Percentiles rank a stretch among this genome's conserved stretches.
Conservation (phyloP, 2,888 invertebrate species). For the Oligia strigilis region DNA sequence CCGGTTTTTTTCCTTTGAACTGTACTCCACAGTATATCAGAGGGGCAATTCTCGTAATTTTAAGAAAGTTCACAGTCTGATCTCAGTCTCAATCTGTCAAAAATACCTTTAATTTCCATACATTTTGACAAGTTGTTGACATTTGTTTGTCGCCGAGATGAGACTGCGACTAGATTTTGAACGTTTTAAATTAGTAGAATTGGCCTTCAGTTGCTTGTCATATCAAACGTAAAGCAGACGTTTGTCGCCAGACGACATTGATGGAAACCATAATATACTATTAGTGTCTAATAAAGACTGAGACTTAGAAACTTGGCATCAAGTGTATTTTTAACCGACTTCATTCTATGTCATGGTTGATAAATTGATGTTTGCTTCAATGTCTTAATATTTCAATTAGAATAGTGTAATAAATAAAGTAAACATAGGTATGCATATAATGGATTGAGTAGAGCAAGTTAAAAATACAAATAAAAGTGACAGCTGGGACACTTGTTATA, state of each 20-base stretch:
- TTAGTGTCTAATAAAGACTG: constrained; percentile 28
- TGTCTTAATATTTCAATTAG: not conserved
- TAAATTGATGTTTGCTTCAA: not conserved
- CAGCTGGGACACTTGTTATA: not conserved
- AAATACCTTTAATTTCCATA: too few species aligned
- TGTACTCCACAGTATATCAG: constrained; percentile 30
- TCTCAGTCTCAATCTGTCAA: too few species aligned
- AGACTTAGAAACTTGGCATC: constrained; percentile 20
- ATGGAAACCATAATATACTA: constrained; percentile 23
- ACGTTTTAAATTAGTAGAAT: too few species aligned
- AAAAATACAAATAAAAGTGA: not conserved
- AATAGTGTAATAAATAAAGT: not conserved
- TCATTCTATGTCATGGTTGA: constrained; percentile 14
- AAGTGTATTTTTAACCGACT: constrained; percentile 17
- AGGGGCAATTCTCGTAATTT: too few species aligned
- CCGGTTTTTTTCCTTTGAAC: constrained; percentile 34
- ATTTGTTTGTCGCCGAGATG: too few species aligned
- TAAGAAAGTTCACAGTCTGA: too few species aligned
- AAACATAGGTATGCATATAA: not conserved
- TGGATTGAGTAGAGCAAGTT: not conserved
- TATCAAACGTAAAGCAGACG: constrained; percentile 52
- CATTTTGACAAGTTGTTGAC: too few species aligned
- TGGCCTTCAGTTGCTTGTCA: constrained; percentile 52
- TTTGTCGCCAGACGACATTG: constrained; percentile 39
- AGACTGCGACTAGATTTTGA: too few species aligned